A percentile compares a stretch with the other conserved stretches of the same genome.
phyloP scores from a whole-genome alignment of 2,113 vertebrate species.

The Melanocharis versteri region DNA sequence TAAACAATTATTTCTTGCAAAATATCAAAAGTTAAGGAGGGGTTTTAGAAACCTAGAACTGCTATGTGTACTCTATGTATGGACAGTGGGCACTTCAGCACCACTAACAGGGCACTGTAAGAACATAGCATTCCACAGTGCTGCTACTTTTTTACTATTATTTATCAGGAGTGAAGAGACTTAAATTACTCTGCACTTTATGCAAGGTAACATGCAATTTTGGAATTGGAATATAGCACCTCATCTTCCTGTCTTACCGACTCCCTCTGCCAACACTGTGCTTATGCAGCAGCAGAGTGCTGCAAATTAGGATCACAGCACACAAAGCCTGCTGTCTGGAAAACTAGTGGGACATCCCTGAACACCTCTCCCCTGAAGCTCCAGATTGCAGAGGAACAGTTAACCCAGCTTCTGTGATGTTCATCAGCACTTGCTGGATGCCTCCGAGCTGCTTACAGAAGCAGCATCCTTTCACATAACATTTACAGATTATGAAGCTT shows the following conservation, averaged over 20 bases:
- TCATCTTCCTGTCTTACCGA: background rate
- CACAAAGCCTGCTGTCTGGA: background rate
- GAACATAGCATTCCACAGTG: background rate
- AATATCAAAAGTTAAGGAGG: background rate
- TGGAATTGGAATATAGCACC: background rate
- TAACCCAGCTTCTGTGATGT: background rate
- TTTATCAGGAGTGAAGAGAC: background rate
- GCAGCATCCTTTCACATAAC: background rate
- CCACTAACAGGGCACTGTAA: background rate
- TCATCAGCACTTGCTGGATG: background rate
- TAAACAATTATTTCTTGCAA: background rate
- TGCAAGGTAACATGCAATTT: background rate
- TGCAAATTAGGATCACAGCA: background rate
- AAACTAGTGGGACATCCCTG: background rate
- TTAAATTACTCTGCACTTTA: background rate
- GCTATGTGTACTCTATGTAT: background rate
- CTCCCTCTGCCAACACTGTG: background rate
- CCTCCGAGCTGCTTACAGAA: background rate
- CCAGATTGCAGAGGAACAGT: background rate
- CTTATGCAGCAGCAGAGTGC: rapidly evolving
- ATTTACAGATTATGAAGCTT: background rate
- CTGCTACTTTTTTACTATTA: background rate
- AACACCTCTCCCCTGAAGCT: background rate
- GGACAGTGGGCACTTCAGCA: background rate
- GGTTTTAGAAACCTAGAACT: background rate